These are phyloP conservation scores for Neopipo cinnamomea DNA, from an alignment of 2,113 vertebrate species.

Conservation along the genomic window DNA sequence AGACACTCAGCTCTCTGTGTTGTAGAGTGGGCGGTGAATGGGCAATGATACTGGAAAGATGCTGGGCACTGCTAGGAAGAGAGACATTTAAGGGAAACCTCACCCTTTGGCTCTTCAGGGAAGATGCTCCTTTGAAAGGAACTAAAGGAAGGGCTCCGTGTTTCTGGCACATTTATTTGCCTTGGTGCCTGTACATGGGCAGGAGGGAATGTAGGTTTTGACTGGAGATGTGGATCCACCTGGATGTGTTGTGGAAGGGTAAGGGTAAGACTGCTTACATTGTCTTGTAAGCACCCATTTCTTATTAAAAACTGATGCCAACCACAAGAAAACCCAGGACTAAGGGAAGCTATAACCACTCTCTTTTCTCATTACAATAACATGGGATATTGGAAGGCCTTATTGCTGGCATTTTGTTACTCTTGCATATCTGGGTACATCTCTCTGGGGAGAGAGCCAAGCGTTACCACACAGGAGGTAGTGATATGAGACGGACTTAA, in stretches of 20 bases:
- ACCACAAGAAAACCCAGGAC: not conserved
- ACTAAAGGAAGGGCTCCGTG: not conserved
- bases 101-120: not conserved
- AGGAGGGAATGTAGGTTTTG: not conserved
- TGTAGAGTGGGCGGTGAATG: not conserved
- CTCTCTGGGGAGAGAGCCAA: not conserved
- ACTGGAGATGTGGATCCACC: not conserved
- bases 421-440: not conserved
- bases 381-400: not conserved
- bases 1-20: not conserved
- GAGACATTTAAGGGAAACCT: not conserved
- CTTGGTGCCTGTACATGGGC: not conserved
- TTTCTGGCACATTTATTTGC: not conserved
- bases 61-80: not conserved
- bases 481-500: not conserved
- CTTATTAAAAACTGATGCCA: not conserved
- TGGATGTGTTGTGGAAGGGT: not conserved
- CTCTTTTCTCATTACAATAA: not conserved
- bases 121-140: not conserved
- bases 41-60: rapidly evolving
- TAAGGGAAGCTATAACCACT: not conserved
- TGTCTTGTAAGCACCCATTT: not conserved
- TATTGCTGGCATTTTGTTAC: not conserved
- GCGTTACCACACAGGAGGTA: not conserved
- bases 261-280: not conserved